Evolutionary conservation across 2,797 vertebrate genomes (phyloP), one percentile per base, ranked within the genome.

Genomic region (Lophius americanus): DNA sequence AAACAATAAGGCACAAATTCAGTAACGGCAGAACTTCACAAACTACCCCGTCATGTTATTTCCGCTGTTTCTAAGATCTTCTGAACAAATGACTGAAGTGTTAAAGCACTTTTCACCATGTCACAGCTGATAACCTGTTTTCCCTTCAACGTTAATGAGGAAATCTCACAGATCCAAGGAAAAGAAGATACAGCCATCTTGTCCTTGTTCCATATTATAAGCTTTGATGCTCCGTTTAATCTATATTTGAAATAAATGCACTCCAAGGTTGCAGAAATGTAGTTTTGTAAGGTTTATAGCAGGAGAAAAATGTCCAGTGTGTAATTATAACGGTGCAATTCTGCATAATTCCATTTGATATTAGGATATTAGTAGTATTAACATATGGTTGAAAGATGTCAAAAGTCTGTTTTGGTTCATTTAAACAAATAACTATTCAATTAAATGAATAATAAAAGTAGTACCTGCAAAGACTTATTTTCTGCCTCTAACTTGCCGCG

Each of bases 201-300:
- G 6, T 52, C 76, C 66, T 42, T 64, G 14, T 60, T 74, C 12
- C 50, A 64, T 54, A 67, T 73, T 65, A 37, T 12, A 39, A 44
- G 49, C 70, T 66, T 69, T 73, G 73, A 55, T 59, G 69, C 47
- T 70, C 67, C 87, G 86, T 89, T 89, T 87, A 86, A 88, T 70
- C 64, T 68, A 75, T 62, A 89, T 84, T 87, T 88, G 75, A 75
- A 81, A 86, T 77, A 67, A 81, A 88, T 77, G 61, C 55, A 65
- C 59, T 61, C 73, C 70, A 80, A 53, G 73, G 66, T 70, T 66
- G 60, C 53, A 78, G 78, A 50, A 59, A 74, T 84, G 76, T 56
- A 56, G 64, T 73, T 79, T 75, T 23, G 41, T 38, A 69, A 60
- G 47, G 63, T 65, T 63, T 75, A 78, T 74, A 61, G 48, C 35